A percentile compares a stretch with the other conserved stretches of the same genome.
Evolutionary conservation across 1,140 invertebrate genomes (phyloP).

Genomic region (Hyphantria cunea): DNA sequence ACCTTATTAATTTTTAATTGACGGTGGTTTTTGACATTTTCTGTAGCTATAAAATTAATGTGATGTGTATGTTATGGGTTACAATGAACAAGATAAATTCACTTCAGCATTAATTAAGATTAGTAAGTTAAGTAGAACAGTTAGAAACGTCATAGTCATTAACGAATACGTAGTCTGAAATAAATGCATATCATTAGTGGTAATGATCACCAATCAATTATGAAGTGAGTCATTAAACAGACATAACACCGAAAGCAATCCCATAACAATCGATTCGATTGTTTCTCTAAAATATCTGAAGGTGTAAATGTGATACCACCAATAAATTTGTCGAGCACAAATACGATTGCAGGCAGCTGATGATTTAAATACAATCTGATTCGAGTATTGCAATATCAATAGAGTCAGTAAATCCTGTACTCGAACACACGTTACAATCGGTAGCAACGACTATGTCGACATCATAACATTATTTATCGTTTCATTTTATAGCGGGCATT

Average conservation of each 20-base stretch:
- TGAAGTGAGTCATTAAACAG: background rate
- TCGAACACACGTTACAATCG: slow-evolving; percentile 56
- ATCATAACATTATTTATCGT: slow-evolving; percentile 60
- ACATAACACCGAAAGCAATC: background rate
- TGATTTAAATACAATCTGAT: slow-evolving; percentile 50
- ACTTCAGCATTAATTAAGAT: too few relatives aligned
- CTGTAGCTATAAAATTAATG: too few relatives aligned
- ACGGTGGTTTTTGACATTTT: too few relatives aligned
- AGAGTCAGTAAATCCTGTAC: slow-evolving; percentile 50
- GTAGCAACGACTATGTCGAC: slow-evolving; percentile 60
- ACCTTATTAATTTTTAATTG: too few relatives aligned
- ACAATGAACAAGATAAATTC: too few relatives aligned
- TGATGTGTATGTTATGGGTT: too few relatives aligned
- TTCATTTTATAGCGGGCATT: slow-evolving; percentile 53
- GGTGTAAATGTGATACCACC: slow-evolving; percentile 19
- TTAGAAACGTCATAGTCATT: too few relatives aligned
- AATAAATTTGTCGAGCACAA: slow-evolving; percentile 26
- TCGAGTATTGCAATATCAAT: slow-evolving; percentile 50
- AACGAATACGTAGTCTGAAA: too few relatives aligned
- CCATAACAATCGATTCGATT: slow-evolving; percentile 9
- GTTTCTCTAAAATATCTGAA: slow-evolving; percentile 16
- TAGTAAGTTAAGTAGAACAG: too few relatives aligned
- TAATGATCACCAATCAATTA: too few relatives aligned
- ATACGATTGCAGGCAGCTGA: slow-evolving; percentile 29
- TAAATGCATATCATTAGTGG: too few relatives aligned